Base-by-base conservation (phyloP, 2,113 vertebrate genomes). In the Cottus gobio region DNA sequence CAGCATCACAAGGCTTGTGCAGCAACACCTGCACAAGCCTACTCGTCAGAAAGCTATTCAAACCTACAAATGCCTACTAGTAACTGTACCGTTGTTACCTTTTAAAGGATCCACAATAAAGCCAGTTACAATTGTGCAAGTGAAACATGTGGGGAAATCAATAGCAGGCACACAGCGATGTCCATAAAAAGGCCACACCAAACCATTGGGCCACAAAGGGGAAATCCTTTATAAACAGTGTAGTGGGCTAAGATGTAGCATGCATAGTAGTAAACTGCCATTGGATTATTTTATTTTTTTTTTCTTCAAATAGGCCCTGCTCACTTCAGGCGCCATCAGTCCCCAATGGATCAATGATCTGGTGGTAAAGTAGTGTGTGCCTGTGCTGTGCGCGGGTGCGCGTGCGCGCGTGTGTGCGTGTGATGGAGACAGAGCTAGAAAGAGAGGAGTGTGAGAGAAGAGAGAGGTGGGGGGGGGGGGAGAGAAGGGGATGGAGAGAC, bases 311-410 rank as follows among this genome's bases (percentile, higher is more conserved):
- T 31, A 70, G 72, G 48, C 74, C 64, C 56, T 36, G 50, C 71
- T 71, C 79, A 80, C 77, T 72, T 65, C 48, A 89, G 85, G 84
- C 82, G 61, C 77, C 79, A 89, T 79, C 78, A 87, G 75, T 77
- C 74, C 82, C 76, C 62, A 69, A 46, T 64, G 75, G 78, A 90
- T 89, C 78, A 70, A 84, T 88, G 69, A 86, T 81, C 50, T 82
- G 58, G 69, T 72, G 87, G 71, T 80, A 71, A 80, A 80, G 65
- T 62, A 26, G 44, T 70, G 50, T 37, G 67, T 56, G 28, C 48
- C 7, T 52, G 30, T 54, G 48, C 34, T 37, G 60, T 62, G 60
- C 13, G 61, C n/a, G 61, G n/a, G 60, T 63, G 31, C 37, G 61
- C 39, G 60, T 63, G 61, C 24, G 34, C n/a, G 61, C 13, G 61